Conservation (phyloP, 2,797 vertebrate species). For the Epinephelus awoara region DNA sequence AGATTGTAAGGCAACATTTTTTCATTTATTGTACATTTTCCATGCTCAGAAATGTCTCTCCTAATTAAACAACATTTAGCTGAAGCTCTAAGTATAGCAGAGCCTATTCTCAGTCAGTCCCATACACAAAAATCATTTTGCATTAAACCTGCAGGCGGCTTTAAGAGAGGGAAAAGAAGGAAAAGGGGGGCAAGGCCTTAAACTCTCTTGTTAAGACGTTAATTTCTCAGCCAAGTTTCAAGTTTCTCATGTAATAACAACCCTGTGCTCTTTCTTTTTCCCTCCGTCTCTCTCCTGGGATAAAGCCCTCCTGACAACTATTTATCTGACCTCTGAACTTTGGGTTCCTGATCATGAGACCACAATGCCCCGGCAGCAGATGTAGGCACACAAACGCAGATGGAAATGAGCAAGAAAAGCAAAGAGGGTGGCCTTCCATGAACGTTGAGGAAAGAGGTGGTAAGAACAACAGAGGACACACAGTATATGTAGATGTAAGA, state of each 20-base stretch:
- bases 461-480: background rate
- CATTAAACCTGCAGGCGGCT: constrained; percentile 3
- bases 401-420: background rate
- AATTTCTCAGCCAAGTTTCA: constrained; percentile 40
- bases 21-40: constrained; percentile 14
- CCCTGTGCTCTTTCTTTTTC: background rate
- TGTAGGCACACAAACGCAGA: background rate
- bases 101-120: background rate
- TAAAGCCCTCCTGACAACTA: constrained; percentile 71
- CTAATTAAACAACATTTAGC: constrained; percentile 13
- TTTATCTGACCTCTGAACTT: constrained; percentile 79
- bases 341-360: constrained; percentile 54
- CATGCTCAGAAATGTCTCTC: background rate
- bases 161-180: background rate
- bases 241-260: constrained; percentile 47
- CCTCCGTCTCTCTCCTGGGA: constrained; percentile 41
- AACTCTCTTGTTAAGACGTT: background rate
- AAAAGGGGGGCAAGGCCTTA: background rate
- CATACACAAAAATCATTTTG: background rate
- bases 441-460: background rate
- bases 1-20: background rate
- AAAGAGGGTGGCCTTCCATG: background rate
- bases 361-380: constrained; percentile 29
- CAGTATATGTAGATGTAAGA: background rate
- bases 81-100: background rate